A percentile compares a stretch with the other conserved stretches of the same genome.
Conservation (phyloP, 2,888 invertebrate genomes). For the Isoperla grammatica region DNA sequence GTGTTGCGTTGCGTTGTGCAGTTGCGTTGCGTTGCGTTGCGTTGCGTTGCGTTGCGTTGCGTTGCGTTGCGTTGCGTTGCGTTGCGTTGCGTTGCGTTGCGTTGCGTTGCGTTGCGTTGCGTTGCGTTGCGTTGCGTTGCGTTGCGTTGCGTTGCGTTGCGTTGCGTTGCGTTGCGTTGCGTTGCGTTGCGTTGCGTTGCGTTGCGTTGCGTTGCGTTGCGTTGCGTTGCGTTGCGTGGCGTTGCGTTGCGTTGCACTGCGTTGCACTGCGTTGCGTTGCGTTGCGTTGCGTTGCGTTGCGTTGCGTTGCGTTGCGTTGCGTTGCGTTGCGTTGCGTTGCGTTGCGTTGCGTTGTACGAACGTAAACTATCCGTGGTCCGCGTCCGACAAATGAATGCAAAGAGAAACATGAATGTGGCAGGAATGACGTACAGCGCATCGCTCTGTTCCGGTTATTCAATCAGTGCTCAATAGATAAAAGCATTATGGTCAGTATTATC, state of each 20-base stretch:
- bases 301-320: conserved; percentile 1
- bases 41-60: conserved; percentile 3
- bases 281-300: background rate
- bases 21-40: background rate
- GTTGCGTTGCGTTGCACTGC: no score
- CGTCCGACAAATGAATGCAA: no score
- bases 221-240: no score
- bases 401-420: no score
- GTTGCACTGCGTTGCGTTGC: background rate
- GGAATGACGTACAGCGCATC: no score
- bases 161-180: conserved; percentile 3
- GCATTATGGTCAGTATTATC: no score
- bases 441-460: no score
- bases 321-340: conserved; percentile 1
- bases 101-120: conserved; percentile 3
- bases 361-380: no score
- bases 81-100: conserved; percentile 3
- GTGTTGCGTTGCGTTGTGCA: no score
- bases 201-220: conserved; percentile 3
- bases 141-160: conserved; percentile 3
- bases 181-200: no score
- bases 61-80: conserved; percentile 3
- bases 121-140: conserved; percentile 3
- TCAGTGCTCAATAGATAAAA: no score
- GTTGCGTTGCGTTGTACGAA: no score